Base-by-base conservation (phyloP, 2,888 invertebrate genomes). In the Mythimna impura region DNA sequence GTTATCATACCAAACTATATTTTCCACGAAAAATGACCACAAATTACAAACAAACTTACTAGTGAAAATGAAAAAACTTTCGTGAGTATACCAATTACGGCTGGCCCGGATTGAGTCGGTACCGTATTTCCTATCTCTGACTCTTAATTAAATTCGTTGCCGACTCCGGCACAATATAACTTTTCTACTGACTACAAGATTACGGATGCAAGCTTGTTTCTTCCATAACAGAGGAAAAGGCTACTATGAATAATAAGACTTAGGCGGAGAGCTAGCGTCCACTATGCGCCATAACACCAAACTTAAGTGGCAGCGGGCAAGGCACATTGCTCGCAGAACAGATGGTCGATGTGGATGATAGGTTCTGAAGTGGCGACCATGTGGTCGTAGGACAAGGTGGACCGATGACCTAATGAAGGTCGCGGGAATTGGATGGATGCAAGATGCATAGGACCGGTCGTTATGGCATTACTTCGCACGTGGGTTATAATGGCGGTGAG, bases 71-170 rank as follows among this genome's bases (percentile, higher is more conserved):
- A 77, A 74, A 69, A 76, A 77, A 71, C 58, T 83, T 78, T 20
- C 43, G 52, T 34, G 66, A 76, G 73, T 77, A 62, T 78, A 68
- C 68, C 74, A 76, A 85, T 86, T 79, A 84, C 73, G 66, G 58
- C n/a, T 58, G 57, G 64, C 62, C 63, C 52, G 57, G 74, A 78
- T 81, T 78, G 77, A 78, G 81, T 78, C 64, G 61, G 67, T 76
- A 79, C 73, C 74, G 68, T 73, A 78, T 81, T 86, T 81, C 65
- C 73, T 77, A 86, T 84, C 71, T 78, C 73, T 55, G 55, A 43
- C 50, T 73, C 65, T 78, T 86, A 84, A 86, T 85, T 86, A 84
- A 84, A 86, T 83, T 86, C 85, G 79, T 57, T 80, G 66, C 68
- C 52, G 50, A 62, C 66, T 71, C 77, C 74, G 43, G 64, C 73